Percentiles rank a stretch among this genome's conserved stretches.
Conservation (phyloP, 2,888 invertebrate species). For the Tuta absoluta region DNA sequence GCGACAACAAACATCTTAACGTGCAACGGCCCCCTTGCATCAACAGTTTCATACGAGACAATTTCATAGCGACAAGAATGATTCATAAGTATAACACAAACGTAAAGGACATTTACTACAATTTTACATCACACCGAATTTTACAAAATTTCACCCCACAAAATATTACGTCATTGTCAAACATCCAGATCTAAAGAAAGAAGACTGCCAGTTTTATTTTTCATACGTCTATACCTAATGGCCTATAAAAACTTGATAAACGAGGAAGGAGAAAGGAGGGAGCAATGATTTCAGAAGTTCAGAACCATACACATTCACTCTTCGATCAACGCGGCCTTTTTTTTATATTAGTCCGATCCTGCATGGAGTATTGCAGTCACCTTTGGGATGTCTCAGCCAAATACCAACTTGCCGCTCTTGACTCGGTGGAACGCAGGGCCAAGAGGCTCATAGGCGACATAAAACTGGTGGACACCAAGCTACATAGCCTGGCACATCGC, state of each 20-base stretch:
- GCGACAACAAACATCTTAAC: slow-evolving; percentile 35
- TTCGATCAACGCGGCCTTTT: no score
- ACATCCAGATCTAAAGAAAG: slow-evolving; percentile 1
- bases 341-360: no score
- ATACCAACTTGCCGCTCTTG: no score
- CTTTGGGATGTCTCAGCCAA: no score
- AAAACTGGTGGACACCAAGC: no score
- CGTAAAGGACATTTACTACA: slow-evolving; percentile 44
- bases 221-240: neutral
- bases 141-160: slow-evolving; percentile 35
- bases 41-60: slow-evolving; percentile 58
- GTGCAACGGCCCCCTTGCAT: slow-evolving; percentile 43
- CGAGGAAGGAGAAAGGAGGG: no score
- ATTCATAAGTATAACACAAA: slow-evolving; percentile 34
- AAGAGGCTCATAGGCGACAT: no score
- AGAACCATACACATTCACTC: no score
- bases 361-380: no score
- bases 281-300: no score
- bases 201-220: neutral
- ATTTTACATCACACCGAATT: slow-evolving; percentile 55
- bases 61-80: slow-evolving; percentile 60
- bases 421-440: no score
- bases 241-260: neutral
- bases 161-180: slow-evolving; percentile 6
- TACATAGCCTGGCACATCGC: no score